Evolutionary conservation across 2,113 vertebrate genomes (phyloP), one percentile per base, ranked within the genome.

Genomic region (Ammodytes dubius): DNA sequence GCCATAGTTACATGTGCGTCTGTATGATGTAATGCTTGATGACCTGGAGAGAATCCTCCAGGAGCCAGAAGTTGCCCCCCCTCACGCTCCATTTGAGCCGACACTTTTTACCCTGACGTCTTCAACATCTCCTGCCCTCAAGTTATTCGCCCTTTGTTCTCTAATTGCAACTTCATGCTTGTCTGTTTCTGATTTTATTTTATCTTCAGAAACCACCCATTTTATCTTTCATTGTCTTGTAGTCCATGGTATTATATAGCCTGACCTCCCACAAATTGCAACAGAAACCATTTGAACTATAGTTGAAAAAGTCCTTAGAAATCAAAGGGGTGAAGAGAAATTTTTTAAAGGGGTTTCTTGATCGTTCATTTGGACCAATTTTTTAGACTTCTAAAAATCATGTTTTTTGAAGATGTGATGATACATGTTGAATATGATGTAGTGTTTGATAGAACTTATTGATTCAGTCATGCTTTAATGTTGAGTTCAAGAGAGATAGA

Each of bases 11-110:
- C 39, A 59, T 69, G 17, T 64, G 19, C 12, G 13, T 77, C 64
- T 82, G 58, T 69, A 27, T 84, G 85, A 90, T 82, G 78, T 80
- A 72, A 89, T 93, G 88, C 87, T 90, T 87, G 80, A 87, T 92
- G 88, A 91, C 88, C 88, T 85, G 87, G 79, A 89, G 74, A 90
- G 84, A 89, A 87, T 84, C 80, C 77, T 67, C 77, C 52, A 80
- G 84, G 69, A 79, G 77, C 61, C 79, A 86, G 66, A 82, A 90
- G 83, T 83, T 78, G 49, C 57, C 82, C 70, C 27, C 27, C 82
- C 39, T 81, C 76, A 75, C 54, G 72, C 79, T 89, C 82, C 79
- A 83, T 93, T 91, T 89, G 78, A 89, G 74, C 13, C 17, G 6
- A 83, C 69, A 77, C 75, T 79, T 35, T 79, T 35, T 79, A 40